These are phyloP conservation scores for Numida meleagris DNA, from an alignment of 2,113 vertebrate species.

Conservation along the genomic window DNA sequence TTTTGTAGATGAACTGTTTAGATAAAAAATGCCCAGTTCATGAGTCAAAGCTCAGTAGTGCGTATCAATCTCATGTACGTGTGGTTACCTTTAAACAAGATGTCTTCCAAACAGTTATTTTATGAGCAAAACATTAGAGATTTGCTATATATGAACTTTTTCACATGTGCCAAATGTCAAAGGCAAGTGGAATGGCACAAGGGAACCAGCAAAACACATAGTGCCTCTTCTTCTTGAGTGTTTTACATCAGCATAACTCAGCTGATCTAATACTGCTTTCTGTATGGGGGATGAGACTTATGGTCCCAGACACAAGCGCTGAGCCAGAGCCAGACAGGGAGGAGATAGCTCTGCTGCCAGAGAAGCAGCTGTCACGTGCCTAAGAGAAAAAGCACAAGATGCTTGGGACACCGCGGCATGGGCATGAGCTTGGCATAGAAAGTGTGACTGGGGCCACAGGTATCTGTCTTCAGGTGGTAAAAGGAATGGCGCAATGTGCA, in stretches of 20 bases:
- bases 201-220: not conserved
- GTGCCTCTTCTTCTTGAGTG: not conserved
- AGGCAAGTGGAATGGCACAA: not conserved
- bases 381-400: not conserved
- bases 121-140: not conserved
- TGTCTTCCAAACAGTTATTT: accelerated
- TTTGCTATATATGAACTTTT: not conserved
- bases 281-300: accelerated
- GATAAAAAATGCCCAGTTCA: not conserved
- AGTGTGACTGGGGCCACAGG: not conserved
- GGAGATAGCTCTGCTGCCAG: accelerated
- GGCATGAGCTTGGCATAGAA: accelerated
- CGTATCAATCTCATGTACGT: not conserved
- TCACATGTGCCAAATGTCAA: not conserved
- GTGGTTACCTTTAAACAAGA: not conserved
- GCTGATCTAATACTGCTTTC: not conserved
- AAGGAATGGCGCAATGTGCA: accelerated
- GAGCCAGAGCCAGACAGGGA: not conserved
- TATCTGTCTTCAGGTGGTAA: not conserved
- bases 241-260: not conserved
- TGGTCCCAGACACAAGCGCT: not conserved
- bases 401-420: accelerated
- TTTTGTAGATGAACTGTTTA: not conserved
- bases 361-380: not conserved
- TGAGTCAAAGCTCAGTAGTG: not conserved